Conservation (phyloP, 2,113 vertebrate species). For the Mormoops blainvillei region DNA sequence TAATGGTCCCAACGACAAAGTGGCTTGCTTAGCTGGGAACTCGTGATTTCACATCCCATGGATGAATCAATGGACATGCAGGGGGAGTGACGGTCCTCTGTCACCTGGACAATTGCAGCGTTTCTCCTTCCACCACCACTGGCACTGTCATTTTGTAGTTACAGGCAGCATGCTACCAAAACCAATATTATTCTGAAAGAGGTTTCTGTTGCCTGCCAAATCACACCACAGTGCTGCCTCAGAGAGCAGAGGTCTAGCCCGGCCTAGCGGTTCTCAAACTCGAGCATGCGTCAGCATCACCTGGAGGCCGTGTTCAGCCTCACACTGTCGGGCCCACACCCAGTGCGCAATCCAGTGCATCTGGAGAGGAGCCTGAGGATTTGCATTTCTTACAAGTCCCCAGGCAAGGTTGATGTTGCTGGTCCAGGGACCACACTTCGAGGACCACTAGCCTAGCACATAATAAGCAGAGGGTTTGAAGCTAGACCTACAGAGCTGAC, state of each 20-base stretch:
- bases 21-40: neutral
- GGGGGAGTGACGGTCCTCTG: neutral
- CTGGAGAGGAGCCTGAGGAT: neutral
- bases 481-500: neutral
- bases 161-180: neutral
- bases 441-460: neutral
- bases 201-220: neutral
- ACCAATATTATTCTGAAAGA: neutral
- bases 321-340: neutral
- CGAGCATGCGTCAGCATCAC: rapidly evolving
- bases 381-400: neutral
- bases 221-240: neutral
- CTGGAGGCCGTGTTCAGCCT: neutral
- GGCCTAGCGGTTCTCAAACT: neutral
- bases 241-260: neutral
- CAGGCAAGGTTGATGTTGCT: neutral
- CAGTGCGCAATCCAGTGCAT: neutral
- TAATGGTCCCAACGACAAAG: neutral
- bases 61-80: rapidly evolving
- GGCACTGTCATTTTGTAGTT: neutral
- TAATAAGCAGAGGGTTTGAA: neutral
- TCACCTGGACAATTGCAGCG: neutral
- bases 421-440: neutral
- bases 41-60: neutral
- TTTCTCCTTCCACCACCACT: neutral